Evolutionary conservation across 2,888 invertebrate species (phyloP), one percentile per base, ranked within the genome.

Genomic region (Heliconius hortense): DNA sequence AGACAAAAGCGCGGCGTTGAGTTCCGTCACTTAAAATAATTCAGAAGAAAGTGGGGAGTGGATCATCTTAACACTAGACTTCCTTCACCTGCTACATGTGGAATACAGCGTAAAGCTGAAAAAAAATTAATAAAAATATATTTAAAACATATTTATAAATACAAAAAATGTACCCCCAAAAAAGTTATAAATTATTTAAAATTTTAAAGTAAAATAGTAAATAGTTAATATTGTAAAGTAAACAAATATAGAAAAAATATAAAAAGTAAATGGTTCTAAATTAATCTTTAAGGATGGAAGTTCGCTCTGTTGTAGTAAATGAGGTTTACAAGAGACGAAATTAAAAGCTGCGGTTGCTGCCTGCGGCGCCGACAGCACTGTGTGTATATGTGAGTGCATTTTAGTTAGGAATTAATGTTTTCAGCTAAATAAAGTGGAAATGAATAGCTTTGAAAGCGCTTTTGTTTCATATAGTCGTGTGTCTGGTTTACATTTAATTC

Each of bases 321-420:
- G 53, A 56, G 69, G 35, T 24, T 35, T 62, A 75, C 70, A 70
- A 66, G 64, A 73, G 73, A 60, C 73, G 75, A 73, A 75, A 77
- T 75, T 77, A 77, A 77, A 77, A 71, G 64, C 64, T 73, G 77
- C 75, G 75, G 73, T 75, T 67, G 67, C 62, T 59, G 73, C 64
- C 69, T 69, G 69, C 63, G 70, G 77, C 66, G 73, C 62, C 73
- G 66, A 76, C 67, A 74, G 67, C 70, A 48, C 39, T 70, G 35
- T 63, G 53, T 63, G 39, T 39, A 31, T 63, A 31, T 64, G 67
- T 62, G 72, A 67, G 66, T 73, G 70, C 75, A 39, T 70, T 73
- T 77, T 59, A 73, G 75, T 35, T 35, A 73, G 60, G 53, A 66
- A 62, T 48, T 31, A 35, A 69, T 69, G 74, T 74, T 67, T 35